Evolutionary conservation across 2,113 vertebrate genomes (phyloP).

Genomic region (Ctenomys sociabilis): DNA sequence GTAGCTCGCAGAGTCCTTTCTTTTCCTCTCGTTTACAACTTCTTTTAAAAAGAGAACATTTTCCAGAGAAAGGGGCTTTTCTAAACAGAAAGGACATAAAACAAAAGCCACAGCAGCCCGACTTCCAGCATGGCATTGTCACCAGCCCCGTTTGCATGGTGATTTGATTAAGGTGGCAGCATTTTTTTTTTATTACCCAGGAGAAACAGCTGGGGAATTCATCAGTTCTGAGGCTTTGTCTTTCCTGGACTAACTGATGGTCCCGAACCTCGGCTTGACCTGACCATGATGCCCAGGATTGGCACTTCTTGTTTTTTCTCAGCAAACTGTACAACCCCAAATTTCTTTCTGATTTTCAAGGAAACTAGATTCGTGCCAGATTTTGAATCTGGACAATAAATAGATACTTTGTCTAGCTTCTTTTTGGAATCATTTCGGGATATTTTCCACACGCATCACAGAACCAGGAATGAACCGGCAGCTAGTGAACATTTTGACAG

Average conservation of each 20-base stretch:
- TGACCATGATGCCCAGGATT: constrained; percentile 93
- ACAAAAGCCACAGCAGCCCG: constrained; percentile 74
- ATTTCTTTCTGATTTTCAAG: constrained; percentile 86
- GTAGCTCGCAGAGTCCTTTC: constrained; percentile 66
- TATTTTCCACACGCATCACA: constrained; percentile 89
- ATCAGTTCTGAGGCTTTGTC: constrained; percentile 84
- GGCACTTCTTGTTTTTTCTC: constrained; percentile 86
- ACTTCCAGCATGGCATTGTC: constrained; percentile 81
- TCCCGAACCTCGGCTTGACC: constrained; percentile 87
- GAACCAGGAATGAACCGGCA: constrained; percentile 97
- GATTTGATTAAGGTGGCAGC: constrained; percentile 82
- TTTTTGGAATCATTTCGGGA: constrained; percentile 88
- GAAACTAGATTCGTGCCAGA: constrained; percentile 86
- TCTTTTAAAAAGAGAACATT: constrained; percentile 67
- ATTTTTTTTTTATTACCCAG: constrained; percentile 65
- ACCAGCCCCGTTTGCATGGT: constrained; percentile 77
- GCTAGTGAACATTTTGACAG: constrained; percentile 94
- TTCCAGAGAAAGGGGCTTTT: constrained; percentile 76
- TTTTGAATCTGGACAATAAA: constrained; percentile 87
- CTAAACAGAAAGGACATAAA: constrained; percentile 82
- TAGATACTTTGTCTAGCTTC: constrained; percentile 84
- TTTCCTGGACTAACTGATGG: constrained; percentile 84
- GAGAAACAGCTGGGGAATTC: constrained; percentile 74
- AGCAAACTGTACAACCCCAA: constrained; percentile 85
- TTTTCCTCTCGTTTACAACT: constrained; percentile 76